Base-by-base conservation (phyloP, 2,113 vertebrate genomes). In the Neopipo cinnamomea region DNA sequence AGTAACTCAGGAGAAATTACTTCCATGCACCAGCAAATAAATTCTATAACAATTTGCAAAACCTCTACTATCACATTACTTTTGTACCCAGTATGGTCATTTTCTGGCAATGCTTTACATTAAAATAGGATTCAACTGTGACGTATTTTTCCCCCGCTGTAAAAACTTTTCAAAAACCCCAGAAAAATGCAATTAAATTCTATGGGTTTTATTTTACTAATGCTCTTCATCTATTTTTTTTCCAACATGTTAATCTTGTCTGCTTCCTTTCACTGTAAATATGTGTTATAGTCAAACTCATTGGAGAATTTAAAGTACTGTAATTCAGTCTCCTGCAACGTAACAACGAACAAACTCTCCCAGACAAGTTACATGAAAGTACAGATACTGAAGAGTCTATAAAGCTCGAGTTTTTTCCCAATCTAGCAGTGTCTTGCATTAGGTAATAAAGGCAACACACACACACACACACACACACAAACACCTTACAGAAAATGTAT, bases 261-360 rank as follows among this genome's bases (percentile, higher is more conserved):
- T 82, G 59, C 75, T 85, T 94, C 35, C 56, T 95, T 66, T 47
- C 71, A 35, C 53, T 92, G 75, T 30, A 97, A 95, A 84, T 37
- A 61, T 0, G 2, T 74, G n/a, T 11, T 74, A 72, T 3, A 88
- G 44, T 80, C 85, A 76, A 97, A 96, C 62, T 88, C 39, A 28
- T 16, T 59, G 94, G 93, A 74, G 46, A 82, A 33, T 94, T 89
- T 30, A 15, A 11, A 92, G 65, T 68, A 47, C 78, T 73, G 63
- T 75, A 96, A 94, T 72, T 91, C 47, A 52, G 47, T 33, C 50
- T 55, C 93, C 52, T 91, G 50, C 72, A 95, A 62, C 2, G 9
- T 24, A 96, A 95, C 56, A 91, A 92, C 14, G 70, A 83, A 65
- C 59, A 95, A 96, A 93, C 67, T 79, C 78, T 92, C 21, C 65